phyloP scores from a whole-genome alignment of 2,113 vertebrate species.

The Bombycilla garrulus region DNA sequence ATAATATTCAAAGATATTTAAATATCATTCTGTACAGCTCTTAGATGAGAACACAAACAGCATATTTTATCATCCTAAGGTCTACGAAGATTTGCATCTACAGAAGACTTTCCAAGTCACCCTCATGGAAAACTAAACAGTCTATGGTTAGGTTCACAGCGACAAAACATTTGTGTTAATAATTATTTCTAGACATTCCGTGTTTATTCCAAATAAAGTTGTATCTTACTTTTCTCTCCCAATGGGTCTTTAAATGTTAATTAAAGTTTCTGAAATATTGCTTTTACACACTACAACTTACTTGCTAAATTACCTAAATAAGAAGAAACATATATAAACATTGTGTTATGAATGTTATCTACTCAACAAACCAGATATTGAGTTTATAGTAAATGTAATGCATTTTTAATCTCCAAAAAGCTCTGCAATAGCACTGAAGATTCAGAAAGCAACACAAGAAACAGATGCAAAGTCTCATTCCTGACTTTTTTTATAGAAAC shows the following conservation, averaged over 20 bases:
- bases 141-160: not conserved
- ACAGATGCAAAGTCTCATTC: conserved; percentile 22
- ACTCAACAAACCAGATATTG: not conserved
- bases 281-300: not conserved
- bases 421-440: not conserved
- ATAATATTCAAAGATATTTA: not conserved
- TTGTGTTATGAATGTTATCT: not conserved
- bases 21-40: not conserved
- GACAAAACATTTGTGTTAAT: not conserved
- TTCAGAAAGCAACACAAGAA: conserved; percentile 3
- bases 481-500: not conserved
- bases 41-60: not conserved
- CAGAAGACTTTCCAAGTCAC: not conserved
- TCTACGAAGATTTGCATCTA: not conserved
- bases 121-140: not conserved
- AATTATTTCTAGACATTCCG: not conserved
- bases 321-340: not conserved
- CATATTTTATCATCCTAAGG: not conserved
- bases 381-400: not conserved
- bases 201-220: not conserved
- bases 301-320: not conserved
- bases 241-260: not conserved
- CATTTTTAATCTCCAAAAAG: conserved; percentile 20
- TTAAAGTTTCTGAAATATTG: conserved; percentile 11
- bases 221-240: not conserved